These are phyloP conservation scores for Opisthocomus hoazin DNA, from an alignment of 2,113 vertebrate species.

Conservation along the genomic window DNA sequence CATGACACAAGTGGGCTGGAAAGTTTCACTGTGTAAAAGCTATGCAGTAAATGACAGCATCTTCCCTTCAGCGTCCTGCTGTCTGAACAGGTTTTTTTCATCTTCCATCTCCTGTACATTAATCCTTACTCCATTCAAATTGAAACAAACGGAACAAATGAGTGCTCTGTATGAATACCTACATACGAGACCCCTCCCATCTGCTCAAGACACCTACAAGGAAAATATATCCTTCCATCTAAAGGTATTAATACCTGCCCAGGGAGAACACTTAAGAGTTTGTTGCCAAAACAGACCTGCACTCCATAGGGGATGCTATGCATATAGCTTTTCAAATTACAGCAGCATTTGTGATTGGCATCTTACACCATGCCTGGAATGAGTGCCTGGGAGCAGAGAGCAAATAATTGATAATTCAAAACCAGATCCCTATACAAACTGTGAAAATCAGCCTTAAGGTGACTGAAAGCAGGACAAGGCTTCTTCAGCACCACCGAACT, in stretches of 20 bases:
- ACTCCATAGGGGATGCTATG: not conserved
- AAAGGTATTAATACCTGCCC: not conserved
- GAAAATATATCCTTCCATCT: not conserved
- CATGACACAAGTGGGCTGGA: accelerated
- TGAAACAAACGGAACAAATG: too few relatives aligned
- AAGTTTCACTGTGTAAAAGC: not conserved
- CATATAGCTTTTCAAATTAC: not conserved
- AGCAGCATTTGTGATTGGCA: not conserved
- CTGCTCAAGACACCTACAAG: not conserved
- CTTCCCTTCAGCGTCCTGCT: not conserved
- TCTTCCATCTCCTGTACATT: not conserved
- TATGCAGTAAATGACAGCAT: not conserved
- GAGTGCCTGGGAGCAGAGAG: not conserved
- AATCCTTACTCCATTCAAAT: not conserved
- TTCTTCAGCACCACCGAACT: not conserved
- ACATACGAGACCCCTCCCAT: not conserved
- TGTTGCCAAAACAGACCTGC: not conserved
- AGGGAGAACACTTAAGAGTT: not conserved
- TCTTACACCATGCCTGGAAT: not conserved
- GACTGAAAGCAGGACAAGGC: not conserved
- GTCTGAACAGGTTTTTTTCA: not conserved
- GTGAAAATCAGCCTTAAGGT: not conserved
- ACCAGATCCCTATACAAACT: not conserved
- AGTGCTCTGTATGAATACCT: not conserved
- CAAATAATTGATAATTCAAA: not conserved